Evolutionary conservation across 2,888 invertebrate species (phyloP).

Genomic region (Mesoligia furuncula): DNA sequence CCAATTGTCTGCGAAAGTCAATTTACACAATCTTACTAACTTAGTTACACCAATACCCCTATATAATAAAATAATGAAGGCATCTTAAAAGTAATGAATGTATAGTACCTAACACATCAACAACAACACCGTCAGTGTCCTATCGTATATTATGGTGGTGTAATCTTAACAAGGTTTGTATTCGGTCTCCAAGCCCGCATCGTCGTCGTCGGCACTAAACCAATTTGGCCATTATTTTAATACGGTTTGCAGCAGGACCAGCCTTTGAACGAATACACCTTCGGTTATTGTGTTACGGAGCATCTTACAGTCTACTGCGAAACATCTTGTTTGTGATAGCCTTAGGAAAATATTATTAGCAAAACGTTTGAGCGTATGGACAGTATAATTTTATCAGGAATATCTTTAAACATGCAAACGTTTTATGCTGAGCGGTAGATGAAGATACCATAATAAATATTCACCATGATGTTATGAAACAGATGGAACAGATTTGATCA

Average conservation of each 20-base stretch:
- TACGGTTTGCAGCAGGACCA: constrained; percentile 52
- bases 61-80: not conserved
- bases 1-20: not conserved
- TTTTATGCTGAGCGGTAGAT: not conserved
- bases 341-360: not conserved
- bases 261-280: constrained; percentile 52
- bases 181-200: constrained; percentile 21
- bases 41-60: not conserved
- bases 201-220: constrained; percentile 54
- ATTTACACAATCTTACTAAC: not conserved
- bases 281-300: constrained; percentile 30
- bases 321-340: constrained; percentile 13
- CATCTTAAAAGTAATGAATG: not conserved
- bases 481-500: not conserved
- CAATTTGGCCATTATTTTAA: constrained; percentile 67
- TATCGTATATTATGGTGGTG: constrained; percentile 10
- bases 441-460: not conserved
- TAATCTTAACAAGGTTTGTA: constrained; percentile 59
- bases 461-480: not conserved
- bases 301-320: constrained; percentile 13
- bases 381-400: not conserved
- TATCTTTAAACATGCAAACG: not conserved
- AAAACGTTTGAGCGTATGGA: constrained; percentile 1
- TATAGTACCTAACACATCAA: not conserved
- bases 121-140: not conserved